Base-by-base conservation (phyloP, 2,888 invertebrate genomes). In the Blastobasis lacticolella region DNA sequence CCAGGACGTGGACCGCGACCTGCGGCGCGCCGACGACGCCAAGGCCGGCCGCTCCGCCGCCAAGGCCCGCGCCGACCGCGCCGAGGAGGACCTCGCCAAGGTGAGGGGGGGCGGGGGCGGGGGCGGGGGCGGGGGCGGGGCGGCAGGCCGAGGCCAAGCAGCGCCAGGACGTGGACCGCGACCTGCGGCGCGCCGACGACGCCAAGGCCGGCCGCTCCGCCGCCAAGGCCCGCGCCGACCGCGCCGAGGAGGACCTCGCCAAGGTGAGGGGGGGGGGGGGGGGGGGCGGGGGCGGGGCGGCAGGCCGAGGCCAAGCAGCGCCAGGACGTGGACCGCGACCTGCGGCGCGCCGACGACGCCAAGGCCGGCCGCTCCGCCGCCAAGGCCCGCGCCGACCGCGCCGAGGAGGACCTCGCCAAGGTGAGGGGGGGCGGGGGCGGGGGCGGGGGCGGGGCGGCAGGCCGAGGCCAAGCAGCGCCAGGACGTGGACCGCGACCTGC, bases 1-100 rank as follows among this genome's bases (percentile, higher is more conserved):
- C 10, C 58, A 91, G 38, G 94, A 94, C 66, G 95, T 96, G 54
- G 96, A 96, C 63, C 91, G 92, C 56, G 95, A 95, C 62, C 92
- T 95, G 84, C 90, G 93, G 92, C 66, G 92, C 8, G 50, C 42
- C 7, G 50, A 50, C n/a, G 37, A 44, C n/a, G 49, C 48, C 40
- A 49, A 45, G 36, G 48, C 50, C 4, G 46, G 40, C 8, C 36
- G 41, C 10, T 37, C 38, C 40, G 49, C 38, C 9, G 10, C 38
- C 38, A 5, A n/a, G 4, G 45, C 38, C 9, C 37, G 6, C n/a
- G 45, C 10, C 37, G 41, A 40, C 23, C 6, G 5, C 9, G 45
- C 37, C 37, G 37, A 37, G 46, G 38, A 46, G 70, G 95, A 95
- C 75, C 52, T 37, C 8, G 78, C 94, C 10, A 93, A 95, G 96